Evolutionary conservation across 2,888 invertebrate genomes (phyloP).

Genomic region (Lucinisca nassula): DNA sequence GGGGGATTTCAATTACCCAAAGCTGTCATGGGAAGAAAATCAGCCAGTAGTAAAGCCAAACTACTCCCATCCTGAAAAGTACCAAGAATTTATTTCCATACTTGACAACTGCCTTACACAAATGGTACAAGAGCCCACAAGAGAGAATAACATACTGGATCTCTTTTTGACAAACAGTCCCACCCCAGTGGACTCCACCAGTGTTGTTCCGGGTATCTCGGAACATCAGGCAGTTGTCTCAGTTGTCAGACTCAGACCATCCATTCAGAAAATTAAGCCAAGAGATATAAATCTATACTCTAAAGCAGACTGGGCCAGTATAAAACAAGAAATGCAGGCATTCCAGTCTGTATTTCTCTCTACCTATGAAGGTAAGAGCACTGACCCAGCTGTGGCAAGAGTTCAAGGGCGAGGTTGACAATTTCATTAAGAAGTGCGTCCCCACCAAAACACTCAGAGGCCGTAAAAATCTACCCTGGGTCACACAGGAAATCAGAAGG

Average conservation of each 20-base stretch:
- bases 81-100: neutral
- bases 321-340: no score
- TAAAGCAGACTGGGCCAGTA: no score
- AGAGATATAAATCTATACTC: no score
- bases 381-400: no score
- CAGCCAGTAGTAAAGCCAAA: neutral
- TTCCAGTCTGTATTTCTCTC: no score
- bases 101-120: neutral
- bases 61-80: neutral
- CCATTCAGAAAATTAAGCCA: no score
- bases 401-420: no score
- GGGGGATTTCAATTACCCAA: constrained; percentile 15
- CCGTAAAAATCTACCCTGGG: no score
- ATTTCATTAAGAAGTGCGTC: no score
- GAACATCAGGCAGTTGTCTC: neutral
- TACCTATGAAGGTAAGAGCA: no score
- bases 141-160: neutral
- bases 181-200: neutral
- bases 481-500: no score
- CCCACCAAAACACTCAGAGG: no score
- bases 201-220: neutral
- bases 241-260: neutral
- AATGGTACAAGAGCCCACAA: neutral
- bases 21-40: neutral
- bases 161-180: neutral